phyloP scores from a whole-genome alignment of 2,888 invertebrate genomes.

The Portevinia maculata region DNA sequence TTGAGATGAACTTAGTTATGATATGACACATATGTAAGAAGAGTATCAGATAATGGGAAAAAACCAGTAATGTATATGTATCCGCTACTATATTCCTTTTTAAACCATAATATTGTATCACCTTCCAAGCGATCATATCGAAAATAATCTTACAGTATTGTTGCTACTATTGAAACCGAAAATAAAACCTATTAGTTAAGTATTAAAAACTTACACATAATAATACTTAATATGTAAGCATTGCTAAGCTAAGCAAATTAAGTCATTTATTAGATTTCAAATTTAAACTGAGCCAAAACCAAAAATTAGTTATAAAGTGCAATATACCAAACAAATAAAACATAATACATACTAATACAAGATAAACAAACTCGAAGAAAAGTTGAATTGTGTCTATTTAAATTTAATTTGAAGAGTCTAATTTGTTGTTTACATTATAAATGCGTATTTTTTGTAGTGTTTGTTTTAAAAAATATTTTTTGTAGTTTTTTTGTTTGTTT shows the following conservation, averaged over 20 bases:
- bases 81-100: no score
- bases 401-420: slow-evolving; percentile 35
- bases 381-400: slow-evolving; percentile 41
- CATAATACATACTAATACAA: slow-evolving; percentile 14
- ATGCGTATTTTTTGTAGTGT: slow-evolving; percentile 43
- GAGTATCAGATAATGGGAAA: no score
- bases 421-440: slow-evolving; percentile 36
- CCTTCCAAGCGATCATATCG: slow-evolving; percentile 15
- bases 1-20: no score
- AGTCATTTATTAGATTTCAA: slow-evolving; percentile 59
- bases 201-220: slow-evolving; percentile 34
- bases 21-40: no score
- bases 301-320: slow-evolving; percentile 67
- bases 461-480: slow-evolving; percentile 33
- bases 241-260: slow-evolving; percentile 48
- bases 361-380: slow-evolving; percentile 47
- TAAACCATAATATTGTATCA: background rate
- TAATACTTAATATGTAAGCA: slow-evolving; percentile 43
- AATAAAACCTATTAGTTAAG: slow-evolving; percentile 37
- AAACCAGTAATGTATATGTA: no score
- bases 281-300: slow-evolving; percentile 63
- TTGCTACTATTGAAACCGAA: slow-evolving; percentile 48
- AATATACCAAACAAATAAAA: slow-evolving; percentile 64
- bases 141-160: slow-evolving; percentile 55
- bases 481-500: slow-evolving; percentile 35